These are phyloP conservation scores for Phoenoteleia sp. DNA, from an alignment of 2,888 invertebrate genomes.

Conservation along the genomic window DNA sequence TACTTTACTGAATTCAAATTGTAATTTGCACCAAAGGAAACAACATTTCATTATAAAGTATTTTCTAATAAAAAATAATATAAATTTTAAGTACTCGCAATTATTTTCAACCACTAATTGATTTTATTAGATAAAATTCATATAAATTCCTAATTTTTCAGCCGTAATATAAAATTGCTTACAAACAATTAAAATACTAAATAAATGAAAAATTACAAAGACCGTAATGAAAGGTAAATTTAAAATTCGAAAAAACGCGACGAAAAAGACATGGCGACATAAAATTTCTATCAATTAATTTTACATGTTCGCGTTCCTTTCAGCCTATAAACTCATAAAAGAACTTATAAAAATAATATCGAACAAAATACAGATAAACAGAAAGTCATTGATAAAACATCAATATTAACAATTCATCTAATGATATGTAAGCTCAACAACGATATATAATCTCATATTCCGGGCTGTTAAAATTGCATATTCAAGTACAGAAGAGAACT, in stretches of 20 bases:
- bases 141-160: background rate
- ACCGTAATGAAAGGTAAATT: background rate
- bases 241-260: no score
- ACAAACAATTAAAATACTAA: conserved; percentile 5
- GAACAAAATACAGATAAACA: conserved; percentile 48
- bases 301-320: no score
- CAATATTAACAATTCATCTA: conserved; percentile 56
- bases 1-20: no score
- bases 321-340: conserved; percentile 31
- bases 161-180: conserved; percentile 9
- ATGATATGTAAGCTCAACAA: conserved; percentile 66
- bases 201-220: background rate
- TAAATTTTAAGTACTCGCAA: conserved; percentile 1
- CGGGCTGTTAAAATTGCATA: background rate
- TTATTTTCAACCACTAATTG: background rate
- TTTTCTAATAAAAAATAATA: background rate
- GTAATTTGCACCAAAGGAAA: no score
- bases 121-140: conserved; percentile 18
- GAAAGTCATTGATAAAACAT: conserved; percentile 42
- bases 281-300: no score
- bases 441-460: conserved; percentile 53
- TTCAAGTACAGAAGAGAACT: no score
- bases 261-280: no score
- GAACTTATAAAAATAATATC: conserved; percentile 48
- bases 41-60: no score